These are phyloP conservation scores for Psilopsiagon aymara DNA, from an alignment of 2,113 vertebrate genomes.

Conservation along the genomic window DNA sequence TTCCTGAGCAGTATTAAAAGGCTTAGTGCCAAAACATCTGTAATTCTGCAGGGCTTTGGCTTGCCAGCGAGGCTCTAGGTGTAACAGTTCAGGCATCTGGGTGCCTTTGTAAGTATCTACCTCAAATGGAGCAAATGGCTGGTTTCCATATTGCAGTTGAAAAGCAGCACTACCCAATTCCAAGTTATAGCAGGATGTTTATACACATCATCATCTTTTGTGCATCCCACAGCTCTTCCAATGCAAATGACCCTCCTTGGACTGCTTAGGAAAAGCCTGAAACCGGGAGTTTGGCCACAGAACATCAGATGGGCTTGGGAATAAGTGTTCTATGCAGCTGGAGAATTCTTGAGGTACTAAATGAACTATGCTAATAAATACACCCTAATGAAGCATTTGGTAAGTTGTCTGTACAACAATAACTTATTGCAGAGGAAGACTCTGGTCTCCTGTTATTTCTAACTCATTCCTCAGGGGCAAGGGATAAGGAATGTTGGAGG, in stretches of 20 bases:
- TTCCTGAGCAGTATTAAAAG: no score
- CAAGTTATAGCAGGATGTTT: neutral
- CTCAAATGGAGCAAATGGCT: neutral
- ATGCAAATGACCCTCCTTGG: neutral
- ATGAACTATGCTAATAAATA: neutral
- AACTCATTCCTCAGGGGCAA: neutral
- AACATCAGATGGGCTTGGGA: neutral
- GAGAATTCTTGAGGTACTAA: neutral
- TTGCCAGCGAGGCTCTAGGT: neutral
- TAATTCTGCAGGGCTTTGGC: neutral
- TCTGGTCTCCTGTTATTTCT: neutral
- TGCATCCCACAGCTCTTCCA: neutral
- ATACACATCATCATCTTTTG: neutral
- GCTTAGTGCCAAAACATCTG: neutral
- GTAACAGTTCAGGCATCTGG: neutral
- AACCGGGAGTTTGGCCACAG: neutral
- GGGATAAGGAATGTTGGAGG: neutral
- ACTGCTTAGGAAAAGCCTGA: neutral
- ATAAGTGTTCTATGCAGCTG: neutral
- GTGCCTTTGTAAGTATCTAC: neutral
- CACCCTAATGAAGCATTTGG: neutral
- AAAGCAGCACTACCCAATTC: neutral
- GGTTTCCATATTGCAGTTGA: accelerated
- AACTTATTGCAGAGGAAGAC: neutral
- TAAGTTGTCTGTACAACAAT: neutral